A percentile compares a stretch with the other conserved stretches of the same genome.
Evolutionary conservation across 2,113 vertebrate genomes (phyloP).

Genomic region (Atrichornis clamosus): DNA sequence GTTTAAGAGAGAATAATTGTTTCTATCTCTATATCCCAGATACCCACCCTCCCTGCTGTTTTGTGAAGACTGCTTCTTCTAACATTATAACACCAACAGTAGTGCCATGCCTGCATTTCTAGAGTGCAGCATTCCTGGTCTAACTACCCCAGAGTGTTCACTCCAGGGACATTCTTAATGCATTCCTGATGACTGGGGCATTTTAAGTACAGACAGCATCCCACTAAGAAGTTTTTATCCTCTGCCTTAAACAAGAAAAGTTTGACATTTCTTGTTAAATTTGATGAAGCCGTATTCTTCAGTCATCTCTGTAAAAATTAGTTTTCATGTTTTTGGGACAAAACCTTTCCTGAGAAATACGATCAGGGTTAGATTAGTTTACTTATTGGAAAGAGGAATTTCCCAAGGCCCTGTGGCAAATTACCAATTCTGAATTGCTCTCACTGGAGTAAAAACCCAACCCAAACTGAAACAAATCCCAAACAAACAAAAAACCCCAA

Average conservation of each 20-base stretch:
- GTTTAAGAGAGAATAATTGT: background rate
- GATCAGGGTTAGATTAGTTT: background rate
- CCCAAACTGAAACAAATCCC: background rate
- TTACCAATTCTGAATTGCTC: background rate
- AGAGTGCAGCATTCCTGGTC: background rate
- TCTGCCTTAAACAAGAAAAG: background rate
- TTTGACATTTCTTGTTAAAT: background rate
- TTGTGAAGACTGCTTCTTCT: background rate
- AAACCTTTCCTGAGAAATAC: background rate
- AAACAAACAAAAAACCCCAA: background rate
- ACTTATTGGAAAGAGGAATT: background rate
- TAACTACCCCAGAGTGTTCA: background rate
- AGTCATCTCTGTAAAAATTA: background rate
- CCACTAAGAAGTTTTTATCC: background rate
- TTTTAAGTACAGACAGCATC: background rate
- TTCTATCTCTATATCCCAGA: background rate
- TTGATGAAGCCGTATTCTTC: background rate
- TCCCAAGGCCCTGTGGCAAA: background rate
- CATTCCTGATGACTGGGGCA: too few species aligned
- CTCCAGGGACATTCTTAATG: background rate
- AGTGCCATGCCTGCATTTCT: background rate
- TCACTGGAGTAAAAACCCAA: background rate
- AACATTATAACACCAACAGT: background rate
- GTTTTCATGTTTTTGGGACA: background rate
- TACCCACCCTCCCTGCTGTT: background rate